Evolutionary conservation across 1,140 invertebrate genomes (phyloP).

Genomic region (Cataglyphis hispanica): DNA sequence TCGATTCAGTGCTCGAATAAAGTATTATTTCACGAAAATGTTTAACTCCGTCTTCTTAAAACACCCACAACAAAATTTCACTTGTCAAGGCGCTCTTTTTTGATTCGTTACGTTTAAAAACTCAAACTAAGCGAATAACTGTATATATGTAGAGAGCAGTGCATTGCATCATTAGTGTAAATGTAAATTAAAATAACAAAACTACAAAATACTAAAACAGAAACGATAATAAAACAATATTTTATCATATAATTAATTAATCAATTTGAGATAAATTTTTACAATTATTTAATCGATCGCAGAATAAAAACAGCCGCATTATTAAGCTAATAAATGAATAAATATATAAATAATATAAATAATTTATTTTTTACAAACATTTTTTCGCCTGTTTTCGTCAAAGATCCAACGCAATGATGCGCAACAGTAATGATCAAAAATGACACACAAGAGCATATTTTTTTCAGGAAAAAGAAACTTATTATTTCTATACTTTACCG

Average conservation of each 20-base stretch:
- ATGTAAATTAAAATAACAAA: conserved; percentile 9
- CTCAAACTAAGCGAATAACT: conserved; percentile 31
- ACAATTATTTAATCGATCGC: not conserved
- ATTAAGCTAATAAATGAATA: not conserved
- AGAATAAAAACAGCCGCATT: not conserved
- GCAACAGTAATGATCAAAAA: conserved; percentile 1
- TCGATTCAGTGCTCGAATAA: conserved; percentile 6
- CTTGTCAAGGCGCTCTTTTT: conserved; percentile 22
- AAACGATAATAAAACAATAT: not conserved
- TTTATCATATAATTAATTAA: not conserved
- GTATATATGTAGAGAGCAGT: conserved; percentile 33
- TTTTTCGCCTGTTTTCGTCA: not conserved
- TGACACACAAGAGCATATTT: conserved; percentile 15
- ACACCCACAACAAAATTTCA: not conserved
- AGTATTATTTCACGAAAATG: conserved; percentile 12
- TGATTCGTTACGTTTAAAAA: conserved; percentile 44
- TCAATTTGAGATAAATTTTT: conserved; percentile 3
- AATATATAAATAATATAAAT: not conserved
- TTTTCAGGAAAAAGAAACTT: conserved; percentile 35
- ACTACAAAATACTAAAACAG: not conserved
- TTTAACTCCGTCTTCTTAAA: not conserved
- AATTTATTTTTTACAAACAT: conserved; percentile 7
- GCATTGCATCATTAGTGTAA: not conserved
- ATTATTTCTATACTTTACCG: conserved; percentile 38
- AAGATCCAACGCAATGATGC: conserved; percentile 7